phyloP scores from a whole-genome alignment of 2,113 vertebrate species.

The Anarrhichthys ocellatus region DNA sequence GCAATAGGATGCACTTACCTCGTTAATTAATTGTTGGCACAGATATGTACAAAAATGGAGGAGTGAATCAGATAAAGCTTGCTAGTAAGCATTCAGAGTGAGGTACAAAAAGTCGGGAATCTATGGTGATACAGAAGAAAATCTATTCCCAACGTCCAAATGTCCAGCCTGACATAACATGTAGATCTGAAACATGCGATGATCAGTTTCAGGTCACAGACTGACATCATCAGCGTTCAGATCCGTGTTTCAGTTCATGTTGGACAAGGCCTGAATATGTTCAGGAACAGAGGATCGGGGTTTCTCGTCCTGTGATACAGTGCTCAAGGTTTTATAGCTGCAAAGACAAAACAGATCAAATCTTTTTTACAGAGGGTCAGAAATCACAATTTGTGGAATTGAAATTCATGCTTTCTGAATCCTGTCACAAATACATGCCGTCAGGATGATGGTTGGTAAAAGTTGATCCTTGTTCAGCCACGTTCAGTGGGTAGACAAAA shows the following conservation, averaged over 20 bases:
- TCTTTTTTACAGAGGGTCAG: conserved; percentile 13
- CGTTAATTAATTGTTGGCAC: conserved; percentile 88
- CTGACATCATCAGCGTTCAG: conserved; percentile 19
- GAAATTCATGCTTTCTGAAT: conserved; percentile 36
- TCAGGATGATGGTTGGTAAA: conserved; percentile 33
- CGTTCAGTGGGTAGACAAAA: conserved; percentile 44
- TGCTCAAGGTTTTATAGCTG: conserved; percentile 21
- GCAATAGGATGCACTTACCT: neutral
- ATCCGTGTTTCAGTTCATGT: conserved; percentile 31
- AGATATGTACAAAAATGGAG: conserved; percentile 98
- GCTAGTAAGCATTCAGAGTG: conserved; percentile 97
- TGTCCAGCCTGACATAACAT: conserved; percentile 83
- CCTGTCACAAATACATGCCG: neutral
- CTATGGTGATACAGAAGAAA: conserved; percentile 82
- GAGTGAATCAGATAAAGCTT: conserved; percentile 87
- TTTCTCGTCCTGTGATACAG: conserved; percentile 16
- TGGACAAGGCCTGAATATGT: conserved; percentile 63
- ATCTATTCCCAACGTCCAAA: conserved; percentile 66
- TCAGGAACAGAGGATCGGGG: conserved; percentile 81
- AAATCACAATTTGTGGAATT: conserved; percentile 27
- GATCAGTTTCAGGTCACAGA: conserved; percentile 30
- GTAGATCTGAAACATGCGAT: conserved; percentile 65
- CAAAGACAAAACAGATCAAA: conserved; percentile 17
- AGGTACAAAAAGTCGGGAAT: conserved; percentile 85
- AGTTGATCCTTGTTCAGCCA: conserved; percentile 39